A percentile compares a stretch with the other conserved stretches of the same genome.
phyloP scores from a whole-genome alignment of 35 echinoderm and acorn worm species.

The Acanthaster planci region DNA sequence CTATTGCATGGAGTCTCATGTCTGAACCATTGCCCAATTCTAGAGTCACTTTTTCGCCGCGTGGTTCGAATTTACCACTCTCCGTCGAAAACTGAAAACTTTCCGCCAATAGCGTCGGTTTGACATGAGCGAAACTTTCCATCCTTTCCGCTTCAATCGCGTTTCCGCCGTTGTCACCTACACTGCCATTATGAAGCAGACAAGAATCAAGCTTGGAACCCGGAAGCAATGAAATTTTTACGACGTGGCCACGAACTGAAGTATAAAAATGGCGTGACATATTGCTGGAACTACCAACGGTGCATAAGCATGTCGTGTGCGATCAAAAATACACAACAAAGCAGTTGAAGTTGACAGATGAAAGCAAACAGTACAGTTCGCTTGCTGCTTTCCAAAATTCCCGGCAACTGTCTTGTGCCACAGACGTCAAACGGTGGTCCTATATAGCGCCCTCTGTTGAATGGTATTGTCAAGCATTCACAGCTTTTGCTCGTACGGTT shows the following conservation, averaged over 20 bases:
- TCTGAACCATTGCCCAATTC: neutral
- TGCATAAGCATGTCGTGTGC: too few species aligned
- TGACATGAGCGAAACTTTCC: neutral
- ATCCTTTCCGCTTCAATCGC: neutral
- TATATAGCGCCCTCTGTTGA: too few species aligned
- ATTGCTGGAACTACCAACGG: neutral
- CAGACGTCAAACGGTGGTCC: too few species aligned
- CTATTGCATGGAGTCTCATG: neutral
- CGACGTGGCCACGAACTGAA: neutral
- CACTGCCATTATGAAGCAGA: too few species aligned
- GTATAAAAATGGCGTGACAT: neutral
- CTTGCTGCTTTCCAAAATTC: too few species aligned
- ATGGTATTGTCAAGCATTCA: too few species aligned
- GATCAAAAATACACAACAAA: too few species aligned
- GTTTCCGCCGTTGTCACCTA: too few species aligned
- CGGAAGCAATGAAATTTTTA: neutral
- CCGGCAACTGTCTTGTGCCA: too few species aligned
- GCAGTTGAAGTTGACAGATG: too few species aligned
- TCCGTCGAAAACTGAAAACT: neutral
- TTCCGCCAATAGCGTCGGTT: neutral
- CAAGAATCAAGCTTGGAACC: neutral
- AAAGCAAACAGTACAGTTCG: too few species aligned
- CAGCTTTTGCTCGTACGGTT: too few species aligned
- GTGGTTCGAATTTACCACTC: neutral
- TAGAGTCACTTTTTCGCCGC: neutral